Evolutionary conservation across 2,797 vertebrate genomes (phyloP), one percentile per base, ranked within the genome.

Genomic region (Chromis chromis): DNA sequence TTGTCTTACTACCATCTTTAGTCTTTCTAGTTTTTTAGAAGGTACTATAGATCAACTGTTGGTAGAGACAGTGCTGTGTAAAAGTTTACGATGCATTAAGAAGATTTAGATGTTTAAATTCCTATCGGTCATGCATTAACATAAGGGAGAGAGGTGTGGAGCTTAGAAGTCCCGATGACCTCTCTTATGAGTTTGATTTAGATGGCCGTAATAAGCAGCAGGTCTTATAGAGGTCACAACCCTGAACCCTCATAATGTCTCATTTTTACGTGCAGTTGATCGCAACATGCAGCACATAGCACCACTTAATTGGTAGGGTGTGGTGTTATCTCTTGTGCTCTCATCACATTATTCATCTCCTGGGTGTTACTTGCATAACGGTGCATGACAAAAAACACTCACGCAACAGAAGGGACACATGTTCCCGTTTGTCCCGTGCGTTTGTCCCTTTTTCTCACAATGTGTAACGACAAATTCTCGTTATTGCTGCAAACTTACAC

Each of bases 401-500:
- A 0, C 2, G 66, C 53, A 22, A 50, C 33, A 50, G 13, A 44
- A 39, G 50, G 42, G 24, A 33, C 49, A 54, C 14, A 25, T 52
- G 17, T 54, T n/a, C 21, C n/a, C n/a, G n/a, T n/a, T n/a, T n/a
- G n/a, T n/a, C n/a, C n/a, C n/a, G n/a, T n/a, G n/a, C n/a, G n/a
- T 54, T 36, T 67, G 53, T 65, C 42, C 46, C 14, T 39, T 68
- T 82, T 75, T 48, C 60, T 65, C 39, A 53, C 40, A 42, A 14
- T 64, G 25, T 28, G 1, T 6, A 2, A 52, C 12, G 14, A 70
- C 33, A n/a, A 48, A 9, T 63, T 63, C 22, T 72, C 33, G 21
- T 50, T n/a, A 50, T 27, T 69, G 4, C 39, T 56, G 44, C 6
- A 61, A 76, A 70, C 21, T 28, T 49, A 6, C 22, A 44, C 55